Conservation (phyloP, 1,140 invertebrate genomes). For the Trachymyrmex septentrionalis region DNA sequence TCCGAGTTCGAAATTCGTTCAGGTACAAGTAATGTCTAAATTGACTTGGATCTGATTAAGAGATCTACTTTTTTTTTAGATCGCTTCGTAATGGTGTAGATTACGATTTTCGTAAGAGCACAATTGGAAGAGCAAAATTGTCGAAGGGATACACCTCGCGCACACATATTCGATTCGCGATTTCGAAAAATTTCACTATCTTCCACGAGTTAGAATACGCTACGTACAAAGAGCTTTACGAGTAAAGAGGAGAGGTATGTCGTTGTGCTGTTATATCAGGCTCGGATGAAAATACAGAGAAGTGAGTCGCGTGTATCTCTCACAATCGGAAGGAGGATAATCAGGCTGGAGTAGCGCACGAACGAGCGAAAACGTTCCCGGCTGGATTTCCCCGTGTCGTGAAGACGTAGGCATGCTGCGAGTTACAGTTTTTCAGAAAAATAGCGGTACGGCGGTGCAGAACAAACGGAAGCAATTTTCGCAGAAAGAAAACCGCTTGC, state of each 20-base stretch:
- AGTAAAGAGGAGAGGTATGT: slow-evolving; percentile 62
- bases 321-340: slow-evolving; percentile 19
- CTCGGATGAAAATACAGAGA: slow-evolving; percentile 55
- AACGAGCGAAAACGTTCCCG: slow-evolving; percentile 50
- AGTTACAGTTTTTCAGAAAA: slow-evolving; percentile 1
- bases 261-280: slow-evolving; percentile 61
- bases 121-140: neutral
- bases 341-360: slow-evolving; percentile 3
- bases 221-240: slow-evolving; percentile 59
- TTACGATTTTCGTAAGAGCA: neutral
- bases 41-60: slow-evolving; percentile 3
- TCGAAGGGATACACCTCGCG: slow-evolving; percentile 48
- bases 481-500: too few species aligned
- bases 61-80: neutral
- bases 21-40: neutral
- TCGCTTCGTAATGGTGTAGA: neutral
- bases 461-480: slow-evolving; percentile 2
- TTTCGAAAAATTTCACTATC: slow-evolving; percentile 20
- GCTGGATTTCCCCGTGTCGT: neutral
- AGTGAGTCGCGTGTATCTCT: slow-evolving; percentile 11
- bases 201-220: slow-evolving; percentile 39
- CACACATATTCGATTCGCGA: neutral
- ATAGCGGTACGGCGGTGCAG: neutral
- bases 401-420: neutral
- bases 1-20: neutral